phyloP scores from a whole-genome alignment of 2,797 vertebrate species.

The Staurois parvus region DNA sequence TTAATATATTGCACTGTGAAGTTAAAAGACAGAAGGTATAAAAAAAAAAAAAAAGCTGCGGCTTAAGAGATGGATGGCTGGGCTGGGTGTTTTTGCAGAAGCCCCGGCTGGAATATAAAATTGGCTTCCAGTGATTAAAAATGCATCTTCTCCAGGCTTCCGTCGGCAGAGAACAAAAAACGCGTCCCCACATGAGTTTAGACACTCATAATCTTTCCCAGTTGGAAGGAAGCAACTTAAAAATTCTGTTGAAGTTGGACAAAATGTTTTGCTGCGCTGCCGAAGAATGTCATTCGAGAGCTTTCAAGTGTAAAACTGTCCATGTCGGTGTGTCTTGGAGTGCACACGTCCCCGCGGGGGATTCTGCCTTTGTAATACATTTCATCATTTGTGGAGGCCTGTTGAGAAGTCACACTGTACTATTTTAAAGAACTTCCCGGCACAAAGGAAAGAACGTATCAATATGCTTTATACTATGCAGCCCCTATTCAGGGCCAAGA shows the following conservation, averaged over 20 bases:
- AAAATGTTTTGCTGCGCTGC: conserved; percentile 35
- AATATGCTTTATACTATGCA: conserved; percentile 10
- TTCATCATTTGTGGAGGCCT: conserved; percentile 57
- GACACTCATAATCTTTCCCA: conserved; percentile 56
- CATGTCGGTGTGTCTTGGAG: conserved; percentile 45
- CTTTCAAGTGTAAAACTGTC: conserved; percentile 62
- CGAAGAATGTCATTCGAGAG: conserved; percentile 52
- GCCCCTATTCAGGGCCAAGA: conserved; percentile 20
- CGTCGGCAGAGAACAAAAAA: conserved; percentile 42
- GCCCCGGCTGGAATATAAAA: conserved; percentile 37
- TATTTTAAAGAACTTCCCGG: conserved; percentile 51
- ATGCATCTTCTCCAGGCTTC: conserved; percentile 27
- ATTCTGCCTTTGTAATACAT: conserved; percentile 55
- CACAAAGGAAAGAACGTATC: conserved; percentile 41
- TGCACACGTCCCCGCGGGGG: conserved; percentile 46
- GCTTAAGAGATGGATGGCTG: conserved; percentile 22
- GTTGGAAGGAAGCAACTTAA: conserved; percentile 55
- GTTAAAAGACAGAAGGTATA: neutral
- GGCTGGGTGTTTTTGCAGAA: conserved; percentile 17
- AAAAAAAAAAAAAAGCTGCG: neutral
- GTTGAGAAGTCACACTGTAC: conserved; percentile 55
- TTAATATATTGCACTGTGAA: conserved; percentile 25
- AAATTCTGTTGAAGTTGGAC: conserved; percentile 60
- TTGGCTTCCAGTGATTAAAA: conserved; percentile 46
- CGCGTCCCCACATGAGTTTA: conserved; percentile 29